phyloP scores from a whole-genome alignment of 2,888 invertebrate species.

The Mechanitis mazaeus region DNA sequence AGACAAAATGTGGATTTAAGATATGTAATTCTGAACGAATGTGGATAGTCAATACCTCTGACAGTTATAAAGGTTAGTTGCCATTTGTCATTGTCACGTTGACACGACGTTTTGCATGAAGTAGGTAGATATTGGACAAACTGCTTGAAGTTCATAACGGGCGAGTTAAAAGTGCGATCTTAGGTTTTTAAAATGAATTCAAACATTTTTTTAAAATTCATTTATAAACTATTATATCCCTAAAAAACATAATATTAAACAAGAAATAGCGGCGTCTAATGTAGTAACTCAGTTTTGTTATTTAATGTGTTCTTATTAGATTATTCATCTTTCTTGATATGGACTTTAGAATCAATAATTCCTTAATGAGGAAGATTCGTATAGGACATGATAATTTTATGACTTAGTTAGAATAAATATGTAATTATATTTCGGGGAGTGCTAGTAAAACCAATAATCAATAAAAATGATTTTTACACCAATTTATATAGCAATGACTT shows the following conservation, averaged over 20 bases:
- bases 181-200: too few species aligned
- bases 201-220: background rate
- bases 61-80: too few species aligned
- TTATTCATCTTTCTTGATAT: constrained; percentile 34
- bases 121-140: too few species aligned
- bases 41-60: too few species aligned
- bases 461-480: constrained; percentile 84
- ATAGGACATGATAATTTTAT: constrained; percentile 15
- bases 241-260: background rate
- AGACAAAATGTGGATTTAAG: too few species aligned
- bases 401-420: constrained; percentile 24
- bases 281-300: constrained; percentile 16
- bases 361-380: constrained; percentile 10
- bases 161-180: too few species aligned
- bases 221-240: background rate
- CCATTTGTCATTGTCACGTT: too few species aligned
- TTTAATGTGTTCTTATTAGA: constrained; percentile 21
- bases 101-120: too few species aligned
- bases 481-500: constrained; percentile 89
- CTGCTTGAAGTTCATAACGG: too few species aligned
- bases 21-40: too few species aligned
- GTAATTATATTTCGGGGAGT: constrained; percentile 18
- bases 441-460: constrained; percentile 15
- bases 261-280: background rate
- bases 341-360: constrained; percentile 71